Conservation (phyloP, 2,888 invertebrate genomes). For the Rhagonycha fulva region DNA sequence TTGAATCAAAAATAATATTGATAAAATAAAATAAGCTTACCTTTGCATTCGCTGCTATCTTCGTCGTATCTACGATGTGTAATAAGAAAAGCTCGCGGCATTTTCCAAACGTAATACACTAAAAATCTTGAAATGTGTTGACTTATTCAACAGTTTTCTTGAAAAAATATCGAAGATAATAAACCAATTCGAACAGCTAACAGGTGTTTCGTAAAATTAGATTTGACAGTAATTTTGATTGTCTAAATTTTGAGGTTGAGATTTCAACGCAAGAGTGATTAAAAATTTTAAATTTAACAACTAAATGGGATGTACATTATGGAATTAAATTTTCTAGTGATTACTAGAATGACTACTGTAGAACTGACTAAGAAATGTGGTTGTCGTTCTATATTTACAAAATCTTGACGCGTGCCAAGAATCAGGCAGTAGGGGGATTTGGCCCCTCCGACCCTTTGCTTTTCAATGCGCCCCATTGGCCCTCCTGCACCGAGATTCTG, state of each 20-base stretch:
- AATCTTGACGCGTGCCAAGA: conserved; percentile 56
- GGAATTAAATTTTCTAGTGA: conserved; percentile 15
- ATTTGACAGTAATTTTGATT: conserved; percentile 35
- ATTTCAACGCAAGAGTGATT: conserved; percentile 10
- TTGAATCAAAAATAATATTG: neutral
- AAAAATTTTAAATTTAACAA: neutral
- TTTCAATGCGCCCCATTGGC: conserved; percentile 43
- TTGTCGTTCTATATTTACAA: conserved; percentile 57
- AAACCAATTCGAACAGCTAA: conserved; percentile 19
- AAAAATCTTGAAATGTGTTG: neutral
- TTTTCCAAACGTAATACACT: conserved; percentile 39
- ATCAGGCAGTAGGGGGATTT: conserved; percentile 46
- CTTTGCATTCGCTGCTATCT: conserved; percentile 52
- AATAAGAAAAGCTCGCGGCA: conserved; percentile 69
- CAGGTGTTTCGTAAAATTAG: conserved; percentile 34
- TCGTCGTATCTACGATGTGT: conserved; percentile 63
- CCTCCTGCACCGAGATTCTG: conserved; percentile 42
- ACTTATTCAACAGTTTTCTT: neutral
- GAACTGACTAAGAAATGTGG: conserved; percentile 52
- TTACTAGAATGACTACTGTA: conserved; percentile 41
- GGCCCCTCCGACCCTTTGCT: conserved; percentile 38
- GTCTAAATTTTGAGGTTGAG: conserved; percentile 10
- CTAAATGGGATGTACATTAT: neutral
- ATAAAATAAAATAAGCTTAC: conserved; percentile 41
- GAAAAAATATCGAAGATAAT: neutral